These are phyloP conservation scores for Geopemphigus sp. DNA, from an alignment of 1,140 invertebrate species.

Conservation along the genomic window DNA sequence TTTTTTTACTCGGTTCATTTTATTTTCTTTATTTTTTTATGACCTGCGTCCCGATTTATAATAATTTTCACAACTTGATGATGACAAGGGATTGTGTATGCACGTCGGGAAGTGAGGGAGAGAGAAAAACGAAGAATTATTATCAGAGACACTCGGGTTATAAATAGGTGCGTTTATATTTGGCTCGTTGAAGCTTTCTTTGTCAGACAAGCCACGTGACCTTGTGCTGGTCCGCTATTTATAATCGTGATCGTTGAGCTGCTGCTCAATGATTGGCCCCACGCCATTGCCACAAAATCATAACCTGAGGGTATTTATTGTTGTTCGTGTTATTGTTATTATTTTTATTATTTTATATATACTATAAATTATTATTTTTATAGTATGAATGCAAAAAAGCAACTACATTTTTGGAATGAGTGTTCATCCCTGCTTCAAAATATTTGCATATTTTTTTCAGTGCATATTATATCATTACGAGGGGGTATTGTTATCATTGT, in stretches of 20 bases:
- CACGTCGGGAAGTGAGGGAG: neutral
- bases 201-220: constrained; percentile 44
- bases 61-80: constrained; percentile 29
- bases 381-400: too few relatives aligned
- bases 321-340: constrained; percentile 32
- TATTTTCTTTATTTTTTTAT: constrained; percentile 10
- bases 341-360: neutral
- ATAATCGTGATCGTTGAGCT: constrained; percentile 39
- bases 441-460: too few relatives aligned
- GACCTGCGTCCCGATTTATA: neutral
- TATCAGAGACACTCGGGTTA: constrained; percentile 36
- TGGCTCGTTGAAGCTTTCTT: constrained; percentile 42
- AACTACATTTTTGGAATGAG: too few relatives aligned
- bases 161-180: constrained; percentile 48
- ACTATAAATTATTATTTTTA: too few relatives aligned
- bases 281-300: constrained; percentile 27
- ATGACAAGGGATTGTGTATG: constrained; percentile 9
- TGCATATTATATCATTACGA: too few relatives aligned
- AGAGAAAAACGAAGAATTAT: constrained; percentile 41
- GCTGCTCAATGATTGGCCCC: constrained; percentile 7
- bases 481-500: too few relatives aligned
- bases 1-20: neutral
- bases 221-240: constrained; percentile 48
- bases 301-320: constrained; percentile 31
- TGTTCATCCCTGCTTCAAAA: too few relatives aligned